Evolutionary conservation across 37 sponge, comb jelly and placozoan species (phyloP).

Genomic region (Ephydatia muelleri): DNA sequence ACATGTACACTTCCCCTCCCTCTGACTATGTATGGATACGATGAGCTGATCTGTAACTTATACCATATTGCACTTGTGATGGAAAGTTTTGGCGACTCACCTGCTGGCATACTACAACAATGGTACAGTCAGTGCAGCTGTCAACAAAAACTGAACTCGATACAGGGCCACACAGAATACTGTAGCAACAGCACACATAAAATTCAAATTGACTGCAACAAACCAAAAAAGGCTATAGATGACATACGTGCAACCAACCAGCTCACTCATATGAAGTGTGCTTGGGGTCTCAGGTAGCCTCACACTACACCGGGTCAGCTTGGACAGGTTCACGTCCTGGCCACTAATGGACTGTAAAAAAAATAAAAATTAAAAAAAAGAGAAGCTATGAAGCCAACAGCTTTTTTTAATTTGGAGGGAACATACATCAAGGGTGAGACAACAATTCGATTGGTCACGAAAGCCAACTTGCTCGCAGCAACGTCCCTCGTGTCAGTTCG

Average conservation of each 20-base stretch:
- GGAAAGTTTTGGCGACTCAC: too few relatives aligned
- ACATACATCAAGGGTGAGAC: not conserved
- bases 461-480: not conserved
- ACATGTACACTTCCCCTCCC: too few relatives aligned
- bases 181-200: slow-evolving; percentile 9
- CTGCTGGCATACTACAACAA: slow-evolving; percentile 90
- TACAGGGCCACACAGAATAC: slow-evolving; percentile 78
- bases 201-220: not conserved
- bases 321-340: slow-evolving; percentile 51
- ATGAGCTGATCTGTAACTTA: too few relatives aligned
- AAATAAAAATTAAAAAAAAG: not conserved
- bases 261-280: slow-evolving; percentile 67
- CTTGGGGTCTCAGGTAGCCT: slow-evolving; percentile 56
- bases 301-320: slow-evolving; percentile 62
- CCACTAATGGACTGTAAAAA: slow-evolving; percentile 32
- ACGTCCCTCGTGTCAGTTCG: slow-evolving; percentile 9
- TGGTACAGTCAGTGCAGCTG: slow-evolving; percentile 60
- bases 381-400: not conserved
- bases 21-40: too few relatives aligned
- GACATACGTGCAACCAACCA: slow-evolving; percentile 32
- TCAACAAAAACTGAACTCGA: slow-evolving; percentile 84
- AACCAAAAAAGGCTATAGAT: not conserved
- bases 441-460: not conserved
- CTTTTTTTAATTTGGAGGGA: not conserved
- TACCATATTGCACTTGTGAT: too few relatives aligned